Evolutionary conservation across 2,113 vertebrate species (phyloP).

Genomic region (Prionailurus viverrinus): DNA sequence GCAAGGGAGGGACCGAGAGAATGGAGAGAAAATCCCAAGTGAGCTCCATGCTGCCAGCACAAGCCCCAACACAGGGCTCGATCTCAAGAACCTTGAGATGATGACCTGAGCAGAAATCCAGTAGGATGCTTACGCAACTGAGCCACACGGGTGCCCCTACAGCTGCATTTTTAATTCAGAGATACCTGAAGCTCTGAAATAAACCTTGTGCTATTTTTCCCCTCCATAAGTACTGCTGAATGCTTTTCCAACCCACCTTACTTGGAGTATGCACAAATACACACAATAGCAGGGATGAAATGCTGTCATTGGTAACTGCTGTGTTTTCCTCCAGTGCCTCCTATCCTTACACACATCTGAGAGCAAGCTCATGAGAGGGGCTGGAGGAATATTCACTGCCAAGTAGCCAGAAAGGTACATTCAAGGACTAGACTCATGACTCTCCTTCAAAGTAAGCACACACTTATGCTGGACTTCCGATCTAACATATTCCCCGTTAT

Average conservation of each 20-base stretch:
- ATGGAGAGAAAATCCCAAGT: too few species aligned
- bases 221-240: not conserved
- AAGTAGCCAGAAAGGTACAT: not conserved
- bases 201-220: not conserved
- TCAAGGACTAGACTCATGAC: not conserved
- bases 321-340: not conserved
- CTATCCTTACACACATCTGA: not conserved
- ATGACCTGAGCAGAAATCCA: too few species aligned
- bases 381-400: not conserved
- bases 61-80: too few species aligned
- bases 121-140: too few species aligned
- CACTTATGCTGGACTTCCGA: not conserved
- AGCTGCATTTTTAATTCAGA: not conserved
- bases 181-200: not conserved
- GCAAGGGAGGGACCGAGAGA: too few species aligned
- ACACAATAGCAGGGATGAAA: fast-evolving
- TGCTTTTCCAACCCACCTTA: fast-evolving
- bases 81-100: too few species aligned
- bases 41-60: too few species aligned
- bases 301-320: too few species aligned
- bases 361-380: not conserved
- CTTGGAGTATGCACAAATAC: fast-evolving
- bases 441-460: not conserved
- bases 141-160: too few species aligned
- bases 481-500: not conserved